These are phyloP conservation scores for Pteropus alecto DNA, from an alignment of 2,113 vertebrate species.

Conservation along the genomic window DNA sequence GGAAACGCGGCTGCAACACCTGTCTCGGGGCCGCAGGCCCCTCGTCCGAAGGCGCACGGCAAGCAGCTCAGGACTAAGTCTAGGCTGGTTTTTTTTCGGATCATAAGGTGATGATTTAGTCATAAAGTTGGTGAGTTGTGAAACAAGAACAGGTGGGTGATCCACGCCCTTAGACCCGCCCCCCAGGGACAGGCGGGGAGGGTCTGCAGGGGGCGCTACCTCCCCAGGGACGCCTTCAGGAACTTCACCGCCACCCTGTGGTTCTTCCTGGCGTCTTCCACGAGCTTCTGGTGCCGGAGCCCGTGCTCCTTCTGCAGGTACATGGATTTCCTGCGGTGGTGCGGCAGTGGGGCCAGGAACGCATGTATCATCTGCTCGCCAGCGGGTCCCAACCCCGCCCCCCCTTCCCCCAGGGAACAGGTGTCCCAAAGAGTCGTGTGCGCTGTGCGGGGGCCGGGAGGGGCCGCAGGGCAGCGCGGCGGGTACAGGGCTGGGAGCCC, in stretches of 20 bases:
- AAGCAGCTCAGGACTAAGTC: background rate
- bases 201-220: conserved; percentile 74
- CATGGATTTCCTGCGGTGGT: conserved; percentile 79
- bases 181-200: background rate
- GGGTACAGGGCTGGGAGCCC: background rate
- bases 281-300: conserved; percentile 75
- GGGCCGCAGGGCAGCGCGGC: accelerated
- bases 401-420: no score
- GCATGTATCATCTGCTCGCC: accelerated
- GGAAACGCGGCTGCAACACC: accelerated
- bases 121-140: background rate
- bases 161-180: background rate
- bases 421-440: background rate
- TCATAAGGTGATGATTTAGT: background rate
- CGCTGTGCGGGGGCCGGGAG: background rate
- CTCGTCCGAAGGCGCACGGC: background rate
- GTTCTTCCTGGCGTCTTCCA: conserved; percentile 80
- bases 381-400: background rate
- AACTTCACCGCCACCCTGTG: conserved; percentile 82
- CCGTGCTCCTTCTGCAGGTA: conserved; percentile 71
- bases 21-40: background rate
- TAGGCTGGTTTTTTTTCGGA: background rate
- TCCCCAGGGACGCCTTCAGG: conserved; percentile 88
- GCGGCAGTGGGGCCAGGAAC: background rate
- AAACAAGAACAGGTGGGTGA: no score